phyloP scores from a whole-genome alignment of 2,113 vertebrate genomes.

The Colinus virginianus region DNA sequence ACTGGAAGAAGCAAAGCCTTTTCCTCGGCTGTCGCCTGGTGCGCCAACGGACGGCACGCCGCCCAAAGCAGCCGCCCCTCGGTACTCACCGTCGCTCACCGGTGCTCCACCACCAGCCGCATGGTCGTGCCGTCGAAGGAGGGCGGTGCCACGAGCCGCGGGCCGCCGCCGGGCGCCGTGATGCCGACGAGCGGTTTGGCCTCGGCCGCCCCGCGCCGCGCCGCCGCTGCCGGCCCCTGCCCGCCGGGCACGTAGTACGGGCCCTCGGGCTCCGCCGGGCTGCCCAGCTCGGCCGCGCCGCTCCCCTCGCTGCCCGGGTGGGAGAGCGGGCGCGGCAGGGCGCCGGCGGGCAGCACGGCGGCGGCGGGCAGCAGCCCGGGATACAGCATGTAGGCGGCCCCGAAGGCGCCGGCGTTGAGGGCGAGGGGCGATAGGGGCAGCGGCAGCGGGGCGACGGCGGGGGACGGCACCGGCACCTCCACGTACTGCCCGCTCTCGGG shows the following conservation, averaged over 20 bases:
- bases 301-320: constrained; percentile 55
- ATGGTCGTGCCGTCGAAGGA: constrained; percentile 97
- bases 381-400: constrained; percentile 93
- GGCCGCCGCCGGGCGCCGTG: constrained; percentile 87
- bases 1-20: not conserved
- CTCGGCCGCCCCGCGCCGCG: constrained; percentile 58
- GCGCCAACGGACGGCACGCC: no score
- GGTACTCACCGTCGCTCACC: constrained; percentile 72
- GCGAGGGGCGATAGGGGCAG: constrained; percentile 85
- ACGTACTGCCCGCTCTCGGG: constrained; percentile 96
- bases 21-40: not conserved
- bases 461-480: constrained; percentile 88
- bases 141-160: constrained; percentile 90
- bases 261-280: constrained; percentile 76
- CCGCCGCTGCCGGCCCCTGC: constrained; percentile 41
- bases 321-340: constrained; percentile 81
- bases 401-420: constrained; percentile 85
- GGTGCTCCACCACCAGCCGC: constrained; percentile 97
- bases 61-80: no score
- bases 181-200: constrained; percentile 91
- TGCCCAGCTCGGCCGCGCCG: constrained; percentile 4
- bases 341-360: constrained; percentile 78
- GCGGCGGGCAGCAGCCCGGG: constrained; percentile 87
- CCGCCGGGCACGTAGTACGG: constrained; percentile 89
- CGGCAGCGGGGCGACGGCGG: constrained; percentile 77